Evolutionary conservation across 2,113 vertebrate genomes (phyloP).

Genomic region (Axis porcinus): DNA sequence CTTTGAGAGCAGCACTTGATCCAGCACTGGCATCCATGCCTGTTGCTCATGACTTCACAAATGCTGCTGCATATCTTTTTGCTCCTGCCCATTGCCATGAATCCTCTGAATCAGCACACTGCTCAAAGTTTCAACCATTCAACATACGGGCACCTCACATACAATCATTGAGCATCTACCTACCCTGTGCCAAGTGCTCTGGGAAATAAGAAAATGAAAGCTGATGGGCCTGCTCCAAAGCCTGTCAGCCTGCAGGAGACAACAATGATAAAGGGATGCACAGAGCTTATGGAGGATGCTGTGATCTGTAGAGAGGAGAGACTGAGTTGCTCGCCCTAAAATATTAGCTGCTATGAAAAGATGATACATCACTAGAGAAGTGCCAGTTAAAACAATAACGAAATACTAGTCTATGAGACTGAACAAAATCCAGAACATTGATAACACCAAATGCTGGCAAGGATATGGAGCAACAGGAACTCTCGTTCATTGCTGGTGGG

Average conservation of each 20-base stretch:
- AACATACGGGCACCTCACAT: background rate
- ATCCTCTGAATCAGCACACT: background rate
- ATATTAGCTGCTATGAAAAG: background rate
- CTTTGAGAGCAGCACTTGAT: background rate
- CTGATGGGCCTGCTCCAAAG: background rate
- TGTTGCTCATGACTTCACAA: background rate
- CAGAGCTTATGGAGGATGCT: background rate
- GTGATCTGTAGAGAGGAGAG: background rate
- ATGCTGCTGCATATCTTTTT: background rate
- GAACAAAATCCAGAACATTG: background rate
- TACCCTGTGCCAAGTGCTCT: background rate
- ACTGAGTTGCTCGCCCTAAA: background rate
- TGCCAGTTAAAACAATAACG: background rate
- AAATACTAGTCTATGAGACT: background rate
- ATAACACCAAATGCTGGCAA: background rate
- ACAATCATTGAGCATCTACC: background rate
- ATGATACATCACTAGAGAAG: background rate
- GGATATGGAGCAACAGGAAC: background rate
- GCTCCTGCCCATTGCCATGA: background rate
- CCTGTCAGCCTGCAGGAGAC: background rate
- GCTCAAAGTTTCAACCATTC: background rate
- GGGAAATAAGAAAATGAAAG: background rate
- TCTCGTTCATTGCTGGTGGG: background rate
- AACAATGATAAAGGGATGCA: accelerated
- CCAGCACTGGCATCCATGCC: background rate